Base-by-base conservation (phyloP, 2,797 vertebrate genomes). In the Leuciscus waleckii region DNA sequence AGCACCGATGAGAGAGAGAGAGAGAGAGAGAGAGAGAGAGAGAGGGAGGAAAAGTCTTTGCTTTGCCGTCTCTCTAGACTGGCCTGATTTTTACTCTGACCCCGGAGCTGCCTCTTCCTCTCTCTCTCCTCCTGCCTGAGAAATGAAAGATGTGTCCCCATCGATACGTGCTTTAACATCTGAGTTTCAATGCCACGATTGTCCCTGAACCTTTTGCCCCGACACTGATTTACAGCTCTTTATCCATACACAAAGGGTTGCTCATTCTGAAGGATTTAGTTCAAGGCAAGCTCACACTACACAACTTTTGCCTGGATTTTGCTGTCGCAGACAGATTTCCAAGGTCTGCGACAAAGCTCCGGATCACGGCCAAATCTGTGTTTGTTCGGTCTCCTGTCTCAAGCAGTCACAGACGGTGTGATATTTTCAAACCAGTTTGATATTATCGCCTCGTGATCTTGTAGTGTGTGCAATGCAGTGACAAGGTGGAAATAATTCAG, bases 151-250 rank as follows among this genome's bases (percentile, higher is more conserved):
- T 79, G 37, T 35, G 37, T 91, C 87, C 65, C 63, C 23, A 19
- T 46, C 35, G 29, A 67, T 80, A 68, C 21, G 16, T 9, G 26
- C 10, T 68, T 39, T 68, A 70, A 73, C 63, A 19, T 89, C 85
- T 86, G 26, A 86, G 9, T 4, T 83, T 90, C 65, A 81, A 43
- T 82, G 29, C 73, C 51, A 69, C 63, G 29, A 76, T 86, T 87
- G 75, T 90, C 79, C 63, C 69, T 78, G 86, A 79, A 65, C 86
- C 65, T 11, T 41, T 63, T 78, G 88, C 68, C 87, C 82, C 35
- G 11, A 51, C 39, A 69, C 79, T 79, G 79, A 91, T 90, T 89
- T 90, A 91, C 89, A 68, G 26, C 84, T 67, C 43, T 58, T 78
- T 51, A 74, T 79, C 26, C 81, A 79, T 83, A 77, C 65, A 76